A percentile compares a stretch with the other conserved stretches of the same genome.
These are phyloP conservation scores for Synergus itoensis DNA, from an alignment of 2,888 invertebrate genomes.

Conservation along the genomic window DNA sequence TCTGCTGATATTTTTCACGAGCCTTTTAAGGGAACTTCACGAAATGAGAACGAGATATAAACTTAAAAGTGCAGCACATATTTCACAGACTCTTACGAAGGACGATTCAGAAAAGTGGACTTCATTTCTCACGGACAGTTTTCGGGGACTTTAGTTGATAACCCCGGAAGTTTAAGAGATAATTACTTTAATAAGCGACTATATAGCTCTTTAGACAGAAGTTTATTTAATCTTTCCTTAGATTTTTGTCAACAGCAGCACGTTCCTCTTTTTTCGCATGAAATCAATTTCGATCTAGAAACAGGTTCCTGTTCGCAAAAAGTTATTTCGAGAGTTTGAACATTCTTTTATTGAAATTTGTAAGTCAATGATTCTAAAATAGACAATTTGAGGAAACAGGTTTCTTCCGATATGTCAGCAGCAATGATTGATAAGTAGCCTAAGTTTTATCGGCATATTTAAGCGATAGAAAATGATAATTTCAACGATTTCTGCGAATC, in stretches of 20 bases:
- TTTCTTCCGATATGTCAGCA: not conserved
- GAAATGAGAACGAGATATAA: slow-evolving; percentile 20
- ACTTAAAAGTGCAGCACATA: slow-evolving; percentile 6
- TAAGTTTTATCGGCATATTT: not conserved
- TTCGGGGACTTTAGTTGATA: not conserved
- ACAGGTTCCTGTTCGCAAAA: too few relatives aligned
- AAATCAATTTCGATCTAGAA: too few relatives aligned
- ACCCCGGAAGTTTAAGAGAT: not conserved
- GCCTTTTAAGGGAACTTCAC: not conserved
- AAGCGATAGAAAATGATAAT: slow-evolving; percentile 14
- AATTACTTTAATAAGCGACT: not conserved
- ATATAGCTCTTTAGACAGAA: not conserved
- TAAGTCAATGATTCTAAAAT: too few relatives aligned
- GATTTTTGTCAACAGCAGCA: too few relatives aligned
- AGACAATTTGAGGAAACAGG: not conserved
- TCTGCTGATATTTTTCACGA: not conserved
- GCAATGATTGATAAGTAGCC: not conserved
- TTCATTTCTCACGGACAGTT: not conserved
- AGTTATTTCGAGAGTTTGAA: too few relatives aligned
- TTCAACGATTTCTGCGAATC: not conserved
- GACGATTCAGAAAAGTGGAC: slow-evolving; percentile 12
- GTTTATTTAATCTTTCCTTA: too few relatives aligned
- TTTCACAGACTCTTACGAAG: not conserved
- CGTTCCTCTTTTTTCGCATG: too few relatives aligned
- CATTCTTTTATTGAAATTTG: too few relatives aligned